phyloP scores from a whole-genome alignment of 2,113 vertebrate genomes.

The Etheostoma cragini region DNA sequence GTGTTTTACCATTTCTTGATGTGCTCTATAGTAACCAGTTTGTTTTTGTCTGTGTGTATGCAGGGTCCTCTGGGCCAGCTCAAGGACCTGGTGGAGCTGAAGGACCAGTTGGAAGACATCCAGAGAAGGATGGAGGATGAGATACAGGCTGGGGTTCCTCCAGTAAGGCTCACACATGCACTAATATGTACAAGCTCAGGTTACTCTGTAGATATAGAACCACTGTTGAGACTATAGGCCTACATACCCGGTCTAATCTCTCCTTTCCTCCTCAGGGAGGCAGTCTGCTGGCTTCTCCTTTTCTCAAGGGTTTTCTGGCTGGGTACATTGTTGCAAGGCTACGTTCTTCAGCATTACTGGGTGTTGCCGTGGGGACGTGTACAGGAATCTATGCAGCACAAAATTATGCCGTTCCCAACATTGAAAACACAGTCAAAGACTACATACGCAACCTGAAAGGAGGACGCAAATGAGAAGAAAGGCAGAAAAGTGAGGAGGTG shows the following conservation, averaged over 20 bases:
- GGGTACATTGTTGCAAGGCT: slow-evolving; percentile 93
- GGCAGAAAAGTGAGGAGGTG: background rate
- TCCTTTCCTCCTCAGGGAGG: slow-evolving; percentile 83
- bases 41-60: background rate
- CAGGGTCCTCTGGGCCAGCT: slow-evolving; percentile 89
- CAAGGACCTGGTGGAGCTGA: slow-evolving; percentile 92
- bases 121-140: slow-evolving; percentile 90
- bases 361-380: slow-evolving; percentile 89
- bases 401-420: slow-evolving; percentile 88
- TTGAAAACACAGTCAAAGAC: slow-evolving; percentile 91
- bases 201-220: background rate
- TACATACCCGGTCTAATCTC: slow-evolving; percentile 6
- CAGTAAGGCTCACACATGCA: slow-evolving; percentile 77
- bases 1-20: background rate
- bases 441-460: slow-evolving; percentile 87
- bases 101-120: slow-evolving; percentile 90
- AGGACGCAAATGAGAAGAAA: slow-evolving; percentile 80
- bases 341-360: slow-evolving; percentile 89
- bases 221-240: background rate
- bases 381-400: slow-evolving; percentile 92
- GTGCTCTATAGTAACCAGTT: background rate
- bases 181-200: background rate
- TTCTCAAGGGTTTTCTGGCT: slow-evolving; percentile 94
- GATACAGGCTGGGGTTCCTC: slow-evolving; percentile 89
- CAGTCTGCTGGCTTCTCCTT: slow-evolving; percentile 91